phyloP scores from a whole-genome alignment of 1,140 invertebrate genomes.

The Gonioctena quinquepunctata region DNA sequence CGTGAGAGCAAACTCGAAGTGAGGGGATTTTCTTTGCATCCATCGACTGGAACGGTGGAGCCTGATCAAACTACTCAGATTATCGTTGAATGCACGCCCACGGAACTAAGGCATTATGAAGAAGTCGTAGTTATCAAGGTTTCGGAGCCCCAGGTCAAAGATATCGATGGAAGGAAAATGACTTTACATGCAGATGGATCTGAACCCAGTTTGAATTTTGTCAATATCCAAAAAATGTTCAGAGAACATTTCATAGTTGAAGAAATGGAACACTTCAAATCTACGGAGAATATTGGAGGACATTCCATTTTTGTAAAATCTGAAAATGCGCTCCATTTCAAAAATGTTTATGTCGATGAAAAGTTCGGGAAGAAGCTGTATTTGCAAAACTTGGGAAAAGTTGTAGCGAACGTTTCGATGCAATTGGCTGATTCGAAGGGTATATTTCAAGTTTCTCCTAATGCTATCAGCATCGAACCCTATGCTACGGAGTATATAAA shows the following conservation, averaged over 20 bases:
- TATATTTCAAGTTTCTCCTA: conserved; percentile 37
- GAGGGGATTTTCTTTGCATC: conserved; percentile 36
- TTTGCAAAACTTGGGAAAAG: conserved; percentile 40
- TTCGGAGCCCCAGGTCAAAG: conserved; percentile 31
- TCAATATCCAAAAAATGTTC: conserved; percentile 39
- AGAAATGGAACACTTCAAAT: not conserved
- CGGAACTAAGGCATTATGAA: conserved; percentile 27
- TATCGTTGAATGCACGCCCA: conserved; percentile 31
- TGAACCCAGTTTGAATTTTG: conserved; percentile 40
- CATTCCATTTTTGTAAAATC: conserved; percentile 25
- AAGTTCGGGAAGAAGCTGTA: conserved; percentile 23
- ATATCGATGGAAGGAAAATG: conserved; percentile 32
- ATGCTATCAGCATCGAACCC: conserved; percentile 30
- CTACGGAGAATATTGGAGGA: conserved; percentile 21
- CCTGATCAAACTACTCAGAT: conserved; percentile 34
- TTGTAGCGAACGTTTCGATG: conserved; percentile 29
- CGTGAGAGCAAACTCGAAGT: conserved; percentile 34
- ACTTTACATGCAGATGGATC: conserved; percentile 30
- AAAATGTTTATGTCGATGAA: conserved; percentile 37
- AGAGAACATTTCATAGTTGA: conserved; percentile 41
- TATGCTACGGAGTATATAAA: conserved; percentile 23
- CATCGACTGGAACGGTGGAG: conserved; percentile 37
- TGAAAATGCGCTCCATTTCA: conserved; percentile 36
- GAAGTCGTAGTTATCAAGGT: conserved; percentile 37
- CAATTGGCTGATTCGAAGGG: conserved; percentile 12